phyloP scores from a whole-genome alignment of 30 jellyfish, hydroid and myxozoan species.

The Cassiopea xamachana region DNA sequence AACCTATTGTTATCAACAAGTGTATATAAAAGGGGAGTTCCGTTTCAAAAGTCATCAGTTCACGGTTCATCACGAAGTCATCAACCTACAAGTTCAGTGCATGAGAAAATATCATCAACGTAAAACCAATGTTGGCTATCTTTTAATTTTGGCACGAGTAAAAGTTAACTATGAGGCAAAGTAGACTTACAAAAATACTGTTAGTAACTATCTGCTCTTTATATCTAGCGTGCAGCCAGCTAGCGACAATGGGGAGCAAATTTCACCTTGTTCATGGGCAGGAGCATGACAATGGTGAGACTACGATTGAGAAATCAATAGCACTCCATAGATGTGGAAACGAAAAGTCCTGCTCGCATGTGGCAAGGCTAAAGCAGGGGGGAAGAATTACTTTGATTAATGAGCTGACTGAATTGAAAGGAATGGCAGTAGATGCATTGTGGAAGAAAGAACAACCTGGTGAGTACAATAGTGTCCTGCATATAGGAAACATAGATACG shows the following conservation, averaged over 20 bases:
- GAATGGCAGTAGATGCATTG: background rate
- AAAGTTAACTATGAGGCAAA: background rate
- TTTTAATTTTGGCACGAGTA: too few relatives aligned
- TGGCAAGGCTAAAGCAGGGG: background rate
- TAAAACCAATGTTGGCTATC: too few relatives aligned
- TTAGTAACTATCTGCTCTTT: background rate
- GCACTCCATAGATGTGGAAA: background rate
- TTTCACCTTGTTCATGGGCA: background rate
- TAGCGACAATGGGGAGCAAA: background rate
- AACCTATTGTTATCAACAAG: too few relatives aligned
- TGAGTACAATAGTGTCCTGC: background rate
- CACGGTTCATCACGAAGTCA: too few relatives aligned
- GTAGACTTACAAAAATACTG: background rate
- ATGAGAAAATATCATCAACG: too few relatives aligned
- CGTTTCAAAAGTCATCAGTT: too few relatives aligned
- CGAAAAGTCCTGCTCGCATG: background rate
- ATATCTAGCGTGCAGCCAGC: background rate
- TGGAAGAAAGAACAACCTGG: constrained; percentile 4
- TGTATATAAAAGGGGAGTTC: too few relatives aligned
- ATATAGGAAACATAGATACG: background rate
- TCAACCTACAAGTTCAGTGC: too few relatives aligned
- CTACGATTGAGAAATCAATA: background rate
- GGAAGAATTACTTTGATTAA: background rate
- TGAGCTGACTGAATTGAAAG: background rate
- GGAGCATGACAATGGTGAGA: background rate